Base-by-base conservation (phyloP, 2,888 invertebrate species). In the Julus scanicus region DNA sequence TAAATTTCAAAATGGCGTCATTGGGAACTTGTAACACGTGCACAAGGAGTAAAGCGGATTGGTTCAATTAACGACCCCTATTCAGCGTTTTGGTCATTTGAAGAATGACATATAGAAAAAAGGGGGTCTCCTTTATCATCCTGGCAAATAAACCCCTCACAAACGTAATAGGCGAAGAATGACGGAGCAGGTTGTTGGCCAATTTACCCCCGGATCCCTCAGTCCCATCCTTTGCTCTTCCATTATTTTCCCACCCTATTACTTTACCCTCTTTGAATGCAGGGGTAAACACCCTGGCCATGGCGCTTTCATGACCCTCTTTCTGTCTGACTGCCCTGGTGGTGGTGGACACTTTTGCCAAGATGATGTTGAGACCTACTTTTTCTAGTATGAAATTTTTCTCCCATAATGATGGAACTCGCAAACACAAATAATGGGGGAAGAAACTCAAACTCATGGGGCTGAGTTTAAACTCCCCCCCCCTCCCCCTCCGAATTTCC, bases 121-220 rank as follows among this genome's bases (percentile, higher is more conserved):
- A 29, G 80, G 80, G 80, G 29, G 6, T 37, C 37, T 37, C 80
- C 80, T 80, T 80, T 80, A 80, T 80, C 80, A 80, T 80, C 29
- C 37, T 29, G 9, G 80, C 80, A 80, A 80, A 80, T 80, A 80
- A 80, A 80, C 80, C 80, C 80, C 80, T 80, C 80, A 80, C 80
- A 80, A 37, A 80, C 37, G 80, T 80, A 80, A 80, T 80, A 80
- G 80, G 80, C 80, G 80, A 80, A 80, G 80, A 80, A 80, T 80
- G 80, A 80, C 80, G 37, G 80, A 80, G 80, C 80, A 80, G 80
- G 80, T 80, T 80, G 80, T 80, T 80, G 80, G 80, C 80, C 80
- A 80, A 80, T 80, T 80, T 80, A 80, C 80, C 80, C 80, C 80
- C 29, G 37, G 80, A 37, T 44, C 80, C 80, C 80, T 80, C 37